A percentile compares a stretch with the other conserved stretches of the same genome.
Evolutionary conservation across 2,888 invertebrate species (phyloP).

Genomic region (Rhagonycha fulva): DNA sequence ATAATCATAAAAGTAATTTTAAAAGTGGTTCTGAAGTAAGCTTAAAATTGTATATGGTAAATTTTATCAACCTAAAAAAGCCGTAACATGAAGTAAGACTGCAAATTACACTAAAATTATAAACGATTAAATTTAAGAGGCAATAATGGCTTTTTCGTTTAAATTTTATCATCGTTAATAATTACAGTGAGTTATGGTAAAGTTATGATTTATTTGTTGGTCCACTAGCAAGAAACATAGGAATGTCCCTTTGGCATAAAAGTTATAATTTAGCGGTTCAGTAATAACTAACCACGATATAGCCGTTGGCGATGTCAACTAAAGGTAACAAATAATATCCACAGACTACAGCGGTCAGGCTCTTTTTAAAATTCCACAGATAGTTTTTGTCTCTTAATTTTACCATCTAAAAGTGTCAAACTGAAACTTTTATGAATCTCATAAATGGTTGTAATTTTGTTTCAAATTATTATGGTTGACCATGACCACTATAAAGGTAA

Average conservation of each 20-base stretch:
- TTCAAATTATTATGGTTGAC: background rate
- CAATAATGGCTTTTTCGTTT: constrained; percentile 17
- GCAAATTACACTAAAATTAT: background rate
- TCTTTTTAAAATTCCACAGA: constrained; percentile 20
- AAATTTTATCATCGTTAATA: constrained; percentile 29
- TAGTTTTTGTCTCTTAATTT: constrained; percentile 15
- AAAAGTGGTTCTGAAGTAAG: background rate
- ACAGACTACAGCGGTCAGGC: constrained; percentile 12
- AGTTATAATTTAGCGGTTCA: constrained; percentile 33
- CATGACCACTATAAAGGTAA: background rate
- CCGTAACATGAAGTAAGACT: background rate
- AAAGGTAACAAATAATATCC: constrained; percentile 25
- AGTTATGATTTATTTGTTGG: constrained; percentile 29
- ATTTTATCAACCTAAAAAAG: background rate
- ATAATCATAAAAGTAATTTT: background rate
- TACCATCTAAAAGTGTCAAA: constrained; percentile 13
- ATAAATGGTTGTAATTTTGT: background rate
- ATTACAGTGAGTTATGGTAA: constrained; percentile 29
- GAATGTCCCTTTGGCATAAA: constrained; percentile 38
- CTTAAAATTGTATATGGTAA: background rate
- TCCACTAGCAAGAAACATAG: constrained; percentile 29
- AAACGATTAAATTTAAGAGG: background rate
- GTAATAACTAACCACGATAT: constrained; percentile 31
- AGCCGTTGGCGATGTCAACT: constrained; percentile 31
- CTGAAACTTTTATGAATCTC: background rate